Evolutionary conservation across 2,113 vertebrate genomes (phyloP), one percentile per base, ranked within the genome.

Genomic region (Pelodiscus sinensis): DNA sequence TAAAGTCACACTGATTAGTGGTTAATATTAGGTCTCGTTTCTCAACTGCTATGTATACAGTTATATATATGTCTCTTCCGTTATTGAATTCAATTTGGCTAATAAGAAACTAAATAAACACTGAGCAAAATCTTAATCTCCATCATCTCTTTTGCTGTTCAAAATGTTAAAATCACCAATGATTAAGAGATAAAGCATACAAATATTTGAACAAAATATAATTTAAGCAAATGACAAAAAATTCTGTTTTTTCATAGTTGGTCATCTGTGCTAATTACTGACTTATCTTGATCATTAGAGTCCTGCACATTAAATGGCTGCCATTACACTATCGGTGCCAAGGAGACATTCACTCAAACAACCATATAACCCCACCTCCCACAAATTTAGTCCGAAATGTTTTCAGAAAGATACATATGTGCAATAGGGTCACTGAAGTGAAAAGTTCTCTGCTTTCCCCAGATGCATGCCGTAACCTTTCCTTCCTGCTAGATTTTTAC

Each of bases 231-330:
- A 92, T 97, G 94, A 96, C 88, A 97, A 24, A 83, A 94, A 96
- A 94, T 97, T 92, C 92, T 98, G 96, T 98, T 98, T 98, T 98
- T 98, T 97, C 97, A 98, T 97, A 98, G 97, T 95, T 98, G 97
- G 95, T 96, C 93, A 93, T 97, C 97, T 97, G 94, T 91, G 95
- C 96, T 97, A 96, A 96, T 94, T 96, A 56, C 94, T 96, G 95
- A 95, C 88, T 96, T 93, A 91, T 93, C 81, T 97, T 94, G n/a
- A n/a, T 91, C 94, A 95, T 96, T 93, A 93, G 91, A 82, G 81
- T 62, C 86, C 16, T 31, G 18, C 3, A 92, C 79, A 71, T 52
- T 81, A 65, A n/a, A 83, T 92, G 51, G 54, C 6, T 54, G 19
- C 56, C 24, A 29, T 12, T 27, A 52, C 21, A 18, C 35, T 50